Percentiles rank a stretch among this genome's conserved stretches.
Conservation (phyloP, 2,113 vertebrate species). For the Brachypodius melanocephalos region DNA sequence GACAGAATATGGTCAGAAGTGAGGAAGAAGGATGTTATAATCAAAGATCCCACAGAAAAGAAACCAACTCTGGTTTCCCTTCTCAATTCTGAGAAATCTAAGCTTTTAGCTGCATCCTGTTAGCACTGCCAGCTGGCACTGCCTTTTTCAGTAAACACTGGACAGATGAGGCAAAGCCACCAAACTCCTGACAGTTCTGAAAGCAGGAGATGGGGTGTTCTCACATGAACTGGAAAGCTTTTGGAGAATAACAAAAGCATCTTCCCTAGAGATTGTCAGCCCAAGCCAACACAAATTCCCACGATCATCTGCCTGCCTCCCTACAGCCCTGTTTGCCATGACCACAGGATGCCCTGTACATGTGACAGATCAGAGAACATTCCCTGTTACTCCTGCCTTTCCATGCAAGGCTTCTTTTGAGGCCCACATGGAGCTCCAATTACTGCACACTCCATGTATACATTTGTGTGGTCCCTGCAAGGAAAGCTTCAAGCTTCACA, state of each 20-base stretch:
- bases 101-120: neutral
- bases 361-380: fast-evolving
- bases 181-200: neutral
- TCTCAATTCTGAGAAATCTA: neutral
- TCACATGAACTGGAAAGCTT: neutral
- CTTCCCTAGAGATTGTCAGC: fast-evolving
- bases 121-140: neutral
- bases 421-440: neutral
- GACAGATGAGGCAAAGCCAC: neutral
- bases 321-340: neutral
- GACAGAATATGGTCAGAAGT: neutral
- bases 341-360: neutral
- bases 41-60: neutral
- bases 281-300: neutral
- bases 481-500: neutral
- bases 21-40: neutral
- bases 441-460: neutral
- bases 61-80: neutral
- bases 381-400: neutral
- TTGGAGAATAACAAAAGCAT: neutral
- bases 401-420: fast-evolving
- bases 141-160: neutral
- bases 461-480: neutral
- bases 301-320: neutral
- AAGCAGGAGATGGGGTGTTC: neutral